A percentile compares a stretch with the other conserved stretches of the same genome.
Conservation (phyloP, 2,797 vertebrate genomes). For the Anguilla pacifica region DNA sequence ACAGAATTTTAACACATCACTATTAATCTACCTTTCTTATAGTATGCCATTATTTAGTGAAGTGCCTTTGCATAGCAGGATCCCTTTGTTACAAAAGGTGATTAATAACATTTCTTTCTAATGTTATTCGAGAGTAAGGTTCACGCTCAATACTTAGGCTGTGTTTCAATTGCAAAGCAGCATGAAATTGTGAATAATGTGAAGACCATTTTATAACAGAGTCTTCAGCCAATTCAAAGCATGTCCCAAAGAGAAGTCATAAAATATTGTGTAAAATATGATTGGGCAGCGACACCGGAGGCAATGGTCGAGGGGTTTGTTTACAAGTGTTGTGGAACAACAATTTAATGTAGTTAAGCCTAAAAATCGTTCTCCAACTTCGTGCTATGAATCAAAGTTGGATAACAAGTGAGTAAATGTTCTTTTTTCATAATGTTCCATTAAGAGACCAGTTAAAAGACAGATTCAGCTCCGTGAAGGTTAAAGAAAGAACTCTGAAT, state of each 20-base stretch:
- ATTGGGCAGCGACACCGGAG: too few species aligned
- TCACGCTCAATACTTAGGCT: neutral
- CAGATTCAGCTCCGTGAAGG: conserved; percentile 19
- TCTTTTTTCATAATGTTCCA: neutral
- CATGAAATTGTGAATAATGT: neutral
- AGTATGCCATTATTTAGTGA: neutral
- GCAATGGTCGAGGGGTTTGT: too few species aligned
- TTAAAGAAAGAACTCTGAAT: conserved; percentile 16
- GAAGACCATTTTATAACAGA: neutral
- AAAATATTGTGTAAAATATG: too few species aligned
- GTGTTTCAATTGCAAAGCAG: neutral
- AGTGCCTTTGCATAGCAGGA: neutral
- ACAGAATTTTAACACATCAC: neutral
- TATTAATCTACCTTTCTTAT: neutral
- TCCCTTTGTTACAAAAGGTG: neutral
- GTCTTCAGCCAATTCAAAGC: too few species aligned
- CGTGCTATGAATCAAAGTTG: conserved; percentile 20
- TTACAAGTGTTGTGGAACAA: too few species aligned
- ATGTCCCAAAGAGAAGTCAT: too few species aligned
- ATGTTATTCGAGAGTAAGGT: neutral
- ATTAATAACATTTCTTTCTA: neutral
- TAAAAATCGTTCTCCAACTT: conserved; percentile 6
- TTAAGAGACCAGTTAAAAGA: neutral
- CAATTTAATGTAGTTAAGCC: neutral
- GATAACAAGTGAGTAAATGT: neutral